These are phyloP conservation scores for Atta colombica DNA, from an alignment of 1,140 invertebrate genomes.

Conservation along the genomic window DNA sequence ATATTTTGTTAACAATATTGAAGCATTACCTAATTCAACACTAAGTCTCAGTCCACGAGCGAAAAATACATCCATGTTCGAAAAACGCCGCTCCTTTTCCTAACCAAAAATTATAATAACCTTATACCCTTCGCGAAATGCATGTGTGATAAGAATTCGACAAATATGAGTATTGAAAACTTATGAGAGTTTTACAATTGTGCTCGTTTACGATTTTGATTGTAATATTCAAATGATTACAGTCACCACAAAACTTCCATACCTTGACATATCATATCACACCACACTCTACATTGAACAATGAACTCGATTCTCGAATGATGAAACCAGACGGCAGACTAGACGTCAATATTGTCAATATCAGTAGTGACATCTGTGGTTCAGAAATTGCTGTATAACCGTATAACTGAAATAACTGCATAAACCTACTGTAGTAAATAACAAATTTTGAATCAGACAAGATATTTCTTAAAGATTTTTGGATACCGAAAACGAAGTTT, in stretches of 20 bases:
- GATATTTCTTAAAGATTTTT: background rate
- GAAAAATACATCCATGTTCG: constrained; percentile 74
- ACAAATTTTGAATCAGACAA: background rate
- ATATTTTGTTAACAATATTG: constrained; percentile 54
- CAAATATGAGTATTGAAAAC: background rate
- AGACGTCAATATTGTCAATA: background rate
- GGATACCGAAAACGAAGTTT: no score
- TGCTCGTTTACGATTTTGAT: background rate
- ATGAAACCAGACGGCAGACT: background rate
- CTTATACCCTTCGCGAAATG: background rate
- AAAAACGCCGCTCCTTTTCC: constrained; percentile 51
- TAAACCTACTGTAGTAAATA: background rate
- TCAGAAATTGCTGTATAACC: background rate
- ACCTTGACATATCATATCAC: background rate
- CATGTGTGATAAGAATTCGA: background rate
- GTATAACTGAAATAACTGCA: background rate
- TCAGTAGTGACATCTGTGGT: background rate
- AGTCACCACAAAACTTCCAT: constrained; percentile 1
- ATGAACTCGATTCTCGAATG: background rate
- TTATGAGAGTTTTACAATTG: background rate
- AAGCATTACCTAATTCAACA: constrained; percentile 39
- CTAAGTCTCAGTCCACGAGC: constrained; percentile 60
- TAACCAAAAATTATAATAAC: constrained; percentile 62
- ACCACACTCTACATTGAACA: background rate
- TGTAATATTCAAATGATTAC: background rate